Evolutionary conservation across 2,888 invertebrate species (phyloP).

Genomic region (Sarcophaga carnaria): DNA sequence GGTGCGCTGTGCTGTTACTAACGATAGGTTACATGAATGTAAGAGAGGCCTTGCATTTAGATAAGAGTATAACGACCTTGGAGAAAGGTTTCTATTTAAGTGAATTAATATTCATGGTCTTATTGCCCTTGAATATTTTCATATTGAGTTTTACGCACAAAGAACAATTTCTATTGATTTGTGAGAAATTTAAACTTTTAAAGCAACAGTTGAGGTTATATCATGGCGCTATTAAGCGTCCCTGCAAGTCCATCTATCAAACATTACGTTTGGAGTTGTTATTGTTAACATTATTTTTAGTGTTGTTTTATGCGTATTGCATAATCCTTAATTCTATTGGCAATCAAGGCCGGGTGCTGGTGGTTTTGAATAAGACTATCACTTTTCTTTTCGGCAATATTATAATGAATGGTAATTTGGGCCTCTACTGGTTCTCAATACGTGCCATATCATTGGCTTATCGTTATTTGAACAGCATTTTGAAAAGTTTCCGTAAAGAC

Average conservation of each 20-base stretch:
- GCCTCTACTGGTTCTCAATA: constrained; percentile 67
- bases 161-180: constrained; percentile 43
- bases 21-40: constrained; percentile 46
- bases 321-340: constrained; percentile 35
- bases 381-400: constrained; percentile 66
- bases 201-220: constrained; percentile 42
- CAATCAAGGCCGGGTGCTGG: neutral
- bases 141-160: constrained; percentile 51
- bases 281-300: constrained; percentile 5
- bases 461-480: constrained; percentile 51
- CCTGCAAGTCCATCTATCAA: neutral
- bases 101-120: constrained; percentile 60
- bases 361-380: constrained; percentile 30
- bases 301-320: constrained; percentile 32
- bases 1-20: constrained; percentile 48
- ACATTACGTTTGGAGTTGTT: constrained; percentile 35
- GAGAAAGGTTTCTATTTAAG: constrained; percentile 64
- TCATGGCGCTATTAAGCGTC: neutral
- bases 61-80: constrained; percentile 38
- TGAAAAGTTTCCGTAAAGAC: constrained; percentile 2
- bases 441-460: constrained; percentile 55
- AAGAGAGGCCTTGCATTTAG: constrained; percentile 26
- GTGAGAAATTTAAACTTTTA: constrained; percentile 34
- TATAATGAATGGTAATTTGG: constrained; percentile 65
- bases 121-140: constrained; percentile 49